Evolutionary conservation across 2,797 vertebrate species (phyloP), one percentile per base, ranked within the genome.

Genomic region (Pteronotus mesoamericanus): DNA sequence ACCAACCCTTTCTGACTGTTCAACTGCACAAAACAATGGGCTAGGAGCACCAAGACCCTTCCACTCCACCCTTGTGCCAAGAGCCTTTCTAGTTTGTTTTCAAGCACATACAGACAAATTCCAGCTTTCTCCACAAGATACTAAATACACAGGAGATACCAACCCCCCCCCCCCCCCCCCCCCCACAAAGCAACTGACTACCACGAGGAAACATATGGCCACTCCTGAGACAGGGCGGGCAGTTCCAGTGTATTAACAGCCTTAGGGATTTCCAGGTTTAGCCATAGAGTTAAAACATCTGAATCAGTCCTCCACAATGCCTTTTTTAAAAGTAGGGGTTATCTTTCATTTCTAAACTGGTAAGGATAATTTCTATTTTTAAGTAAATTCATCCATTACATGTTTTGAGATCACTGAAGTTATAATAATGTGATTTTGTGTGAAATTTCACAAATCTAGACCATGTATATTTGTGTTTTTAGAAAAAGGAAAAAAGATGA

Each of bases 301-400:
- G 11, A 91, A n/a, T 64, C 29, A 37, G n/a, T 82, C 66, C 68
- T 86, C 86, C 68, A 34, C 2, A 21, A 80, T 26, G 29, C 21
- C 68, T 78, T 89, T 74, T 57, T 66, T 72, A 64, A 95, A 75
- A 24, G 9, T 0, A 75, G 6, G 9, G 15, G 48, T 68, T 68
- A 93, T 18, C 84, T 91, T 89, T 84, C 46, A 82, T 83, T 85
- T 87, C 55, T 92, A 59, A 89, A 90, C 19, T 86, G 85, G 26
- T 59, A 82, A 64, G 9, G 16, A 19, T 71, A 74, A 78, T 19
- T 90, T 75, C 44, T 53, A 59, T 85, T 87, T 75, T 44, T 61
- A 93, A 78, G 34, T 78, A 71, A 77, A 69, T 42, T 80, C 92
- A 64, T 42, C 29, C 6, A 11, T 48, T 48, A 48, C 5, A 21